These are phyloP conservation scores for Archips xylosteana DNA, from an alignment of 2,888 invertebrate genomes.

Conservation along the genomic window DNA sequence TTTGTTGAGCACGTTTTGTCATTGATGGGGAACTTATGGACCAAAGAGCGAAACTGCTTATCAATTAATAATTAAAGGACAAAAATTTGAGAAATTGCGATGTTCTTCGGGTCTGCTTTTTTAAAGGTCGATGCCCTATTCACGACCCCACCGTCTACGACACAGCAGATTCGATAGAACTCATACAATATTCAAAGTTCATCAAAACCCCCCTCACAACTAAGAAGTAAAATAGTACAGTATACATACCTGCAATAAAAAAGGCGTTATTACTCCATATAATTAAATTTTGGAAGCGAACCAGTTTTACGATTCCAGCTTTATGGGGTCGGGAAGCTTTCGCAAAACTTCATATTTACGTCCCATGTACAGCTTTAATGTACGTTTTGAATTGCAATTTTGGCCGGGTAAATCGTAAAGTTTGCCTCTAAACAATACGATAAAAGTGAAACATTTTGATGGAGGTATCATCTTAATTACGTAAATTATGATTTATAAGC, in stretches of 20 bases:
- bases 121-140: too few species aligned
- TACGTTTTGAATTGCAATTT: slow-evolving; percentile 24
- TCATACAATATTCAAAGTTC: slow-evolving; percentile 39
- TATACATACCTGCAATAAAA: slow-evolving; percentile 39
- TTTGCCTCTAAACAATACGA: slow-evolving; percentile 3
- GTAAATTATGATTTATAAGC: slow-evolving; percentile 21
- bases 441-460: slow-evolving; percentile 20
- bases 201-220: slow-evolving; percentile 13
- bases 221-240: slow-evolving; percentile 12
- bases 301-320: slow-evolving; percentile 38
- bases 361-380: slow-evolving; percentile 27
- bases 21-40: too few species aligned
- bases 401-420: slow-evolving; percentile 13
- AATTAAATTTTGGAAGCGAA: slow-evolving; percentile 45
- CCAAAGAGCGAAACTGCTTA: too few species aligned
- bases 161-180: background rate
- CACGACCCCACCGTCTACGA: too few species aligned
- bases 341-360: slow-evolving; percentile 37
- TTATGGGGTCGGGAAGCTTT: slow-evolving; percentile 22
- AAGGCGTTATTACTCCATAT: slow-evolving; percentile 43
- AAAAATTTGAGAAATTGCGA: too few species aligned
- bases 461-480: slow-evolving; percentile 10
- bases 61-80: too few species aligned
- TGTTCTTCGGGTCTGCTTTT: too few species aligned
- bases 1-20: too few species aligned